Base-by-base conservation (phyloP, 2,113 vertebrate genomes). In the Trematocara unimaculatum region DNA sequence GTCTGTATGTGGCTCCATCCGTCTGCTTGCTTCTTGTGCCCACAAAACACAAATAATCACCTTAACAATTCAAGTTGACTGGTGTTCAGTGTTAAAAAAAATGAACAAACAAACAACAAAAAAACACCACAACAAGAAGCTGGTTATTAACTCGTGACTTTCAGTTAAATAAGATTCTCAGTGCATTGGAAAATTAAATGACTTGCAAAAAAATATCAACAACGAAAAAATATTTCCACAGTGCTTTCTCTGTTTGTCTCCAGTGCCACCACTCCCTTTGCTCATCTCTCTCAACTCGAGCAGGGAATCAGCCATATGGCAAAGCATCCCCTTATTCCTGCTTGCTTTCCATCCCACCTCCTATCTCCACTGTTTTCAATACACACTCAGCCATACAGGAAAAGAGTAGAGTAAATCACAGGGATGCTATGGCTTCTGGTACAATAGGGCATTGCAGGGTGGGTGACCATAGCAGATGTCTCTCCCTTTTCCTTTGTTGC, bases 381-480 rank as follows among this genome's bases (percentile, higher is more conserved):
- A 93, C 83, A 88, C 67, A 83, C 54, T 85, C 79, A 67, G 72
- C 77, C 82, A 77, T 51, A 84, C 74, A 88, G 81, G 55, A 47
- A 88, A 89, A 86, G 33, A 86, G 81, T 26, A 67, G 58, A 79
- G 54, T 88, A 67, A 93, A 92, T 88, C 83, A 86, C 78, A 64
- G 87, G 79, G 86, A 87, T 82, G 29, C 51, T 79, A 13, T 31
- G 82, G 74, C 81, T 87, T 85, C 74, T 17, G 23, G 80, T 84
- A 87, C 87, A 89, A 89, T 79, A 89, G 81, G 77, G 84, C 87
- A 89, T 88, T 78, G 90, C 88, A 90, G 84, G 89, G 83, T 92
- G 84, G 91, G 78, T 90, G 91, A 89, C 86, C 87, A 84, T 84
- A 94, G 88, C 91, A 93, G 91, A 93, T 92, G 88, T 93, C 90